Base-by-base conservation (phyloP, 2,797 vertebrate genomes). In the Muscicapa comitata region DNA sequence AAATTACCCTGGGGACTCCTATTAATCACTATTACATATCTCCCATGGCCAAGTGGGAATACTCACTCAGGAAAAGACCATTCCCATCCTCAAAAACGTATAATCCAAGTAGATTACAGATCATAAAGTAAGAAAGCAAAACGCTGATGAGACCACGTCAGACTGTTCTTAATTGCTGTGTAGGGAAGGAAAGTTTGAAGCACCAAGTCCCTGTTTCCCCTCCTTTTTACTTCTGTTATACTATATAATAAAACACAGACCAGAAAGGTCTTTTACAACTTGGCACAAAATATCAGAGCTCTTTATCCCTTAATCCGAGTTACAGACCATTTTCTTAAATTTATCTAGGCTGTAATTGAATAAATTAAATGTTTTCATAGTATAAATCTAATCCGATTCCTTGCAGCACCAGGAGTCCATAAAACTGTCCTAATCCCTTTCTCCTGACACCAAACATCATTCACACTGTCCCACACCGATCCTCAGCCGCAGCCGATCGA, bases 131-230 rank as follows among this genome's bases (percentile, higher is more conserved):
- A 21, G 23, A 47, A 57, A 67, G 19, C 28, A 42, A 55, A 73
- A 48, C 0, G 11, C 26, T 6, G 26, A 16, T 0, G 5, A 82
- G 71, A 58, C 11, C 4, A 10, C 0, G 0, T 14, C 1, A 1
- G 38, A 12, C 4, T 57, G 53, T 2, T 53, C 54, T 15, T 68
- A 83, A 65, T 3, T 66, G 51, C 38, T 51, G 53, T 1, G 4
- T 0, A 11, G 26, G n/a, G 13, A 43, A 37, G 48, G 13, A 45
- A 76, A 38, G 45, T 67, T 40, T 33, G 21, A 62, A 74, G 47
- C 66, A 65, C 3, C 43, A 29, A 35, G 5, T 15, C 21, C 17
- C 7, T 5, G 0, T 35, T 70, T 43, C 21, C 40, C 37, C 57
- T 66, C 20, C 24, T 77, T 63, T 71, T 68, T 24, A 47, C 55